Evolutionary conservation across 2,888 invertebrate genomes (phyloP).

Genomic region (Deilephila elpenor): DNA sequence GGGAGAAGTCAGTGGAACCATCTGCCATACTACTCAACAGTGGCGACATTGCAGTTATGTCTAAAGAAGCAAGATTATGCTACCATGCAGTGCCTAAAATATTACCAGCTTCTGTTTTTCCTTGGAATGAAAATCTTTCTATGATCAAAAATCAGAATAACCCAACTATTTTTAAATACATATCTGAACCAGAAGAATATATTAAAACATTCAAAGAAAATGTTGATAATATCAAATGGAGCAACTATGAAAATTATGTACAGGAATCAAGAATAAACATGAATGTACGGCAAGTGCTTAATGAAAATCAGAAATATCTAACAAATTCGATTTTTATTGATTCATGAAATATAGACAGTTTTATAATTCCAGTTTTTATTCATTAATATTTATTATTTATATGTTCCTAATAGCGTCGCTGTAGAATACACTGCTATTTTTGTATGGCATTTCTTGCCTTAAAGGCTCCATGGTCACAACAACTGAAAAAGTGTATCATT

Average conservation of each 20-base stretch:
- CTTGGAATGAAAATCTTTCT: constrained; percentile 74
- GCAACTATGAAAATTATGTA: constrained; percentile 85
- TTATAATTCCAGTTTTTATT: constrained; percentile 34
- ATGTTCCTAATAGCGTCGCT: constrained; percentile 17
- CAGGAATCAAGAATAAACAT: constrained; percentile 93
- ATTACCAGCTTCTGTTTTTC: constrained; percentile 74
- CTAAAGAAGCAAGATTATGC: constrained; percentile 91
- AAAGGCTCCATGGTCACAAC: neutral
- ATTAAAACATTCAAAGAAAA: constrained; percentile 53
- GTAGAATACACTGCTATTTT: neutral
- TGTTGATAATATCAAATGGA: constrained; percentile 72
- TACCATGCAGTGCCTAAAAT: constrained; percentile 98
- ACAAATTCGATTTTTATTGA: constrained; percentile 50
- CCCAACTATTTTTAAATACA: constrained; percentile 56
- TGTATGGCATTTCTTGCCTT: constrained; percentile 11
- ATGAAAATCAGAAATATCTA: constrained; percentile 82
- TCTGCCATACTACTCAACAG: constrained; percentile 90
- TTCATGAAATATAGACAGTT: constrained; percentile 43
- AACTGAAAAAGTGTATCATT: neutral
- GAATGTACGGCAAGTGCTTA: constrained; percentile 95
- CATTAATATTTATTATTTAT: constrained; percentile 34
- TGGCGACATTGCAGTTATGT: constrained; percentile 97
- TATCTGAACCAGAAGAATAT: constrained; percentile 51
- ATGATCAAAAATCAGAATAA: constrained; percentile 33
- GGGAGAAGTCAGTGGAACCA: constrained; percentile 87